Conservation (phyloP, 1,140 invertebrate genomes). For the Lerema accius region DNA sequence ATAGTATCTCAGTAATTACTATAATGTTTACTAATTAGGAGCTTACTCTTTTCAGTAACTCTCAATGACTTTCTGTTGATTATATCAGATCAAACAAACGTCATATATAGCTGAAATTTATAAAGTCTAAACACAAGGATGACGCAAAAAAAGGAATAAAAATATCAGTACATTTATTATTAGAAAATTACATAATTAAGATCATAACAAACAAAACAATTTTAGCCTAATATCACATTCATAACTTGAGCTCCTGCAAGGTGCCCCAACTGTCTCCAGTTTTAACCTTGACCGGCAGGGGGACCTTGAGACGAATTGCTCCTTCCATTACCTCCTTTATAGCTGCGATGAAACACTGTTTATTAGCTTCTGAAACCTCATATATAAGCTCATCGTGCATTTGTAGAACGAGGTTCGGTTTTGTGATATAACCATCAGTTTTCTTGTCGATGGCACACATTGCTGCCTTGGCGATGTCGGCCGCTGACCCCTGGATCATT, state of each 20-base stretch:
- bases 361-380: slow-evolving; percentile 88
- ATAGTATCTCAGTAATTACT: too few relatives aligned
- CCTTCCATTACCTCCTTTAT: slow-evolving; percentile 92
- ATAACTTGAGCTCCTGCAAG: slow-evolving; percentile 78
- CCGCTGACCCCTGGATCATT: slow-evolving; percentile 97
- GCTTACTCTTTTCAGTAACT: too few relatives aligned
- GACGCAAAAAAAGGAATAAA: not conserved
- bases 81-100: too few relatives aligned
- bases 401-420: slow-evolving; percentile 91
- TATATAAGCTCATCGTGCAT: slow-evolving; percentile 98
- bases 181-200: slow-evolving; percentile 18
- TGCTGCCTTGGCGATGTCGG: slow-evolving; percentile 96
- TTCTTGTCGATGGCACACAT: slow-evolving; percentile 92
- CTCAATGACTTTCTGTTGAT: too few relatives aligned
- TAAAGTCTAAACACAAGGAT: too few relatives aligned
- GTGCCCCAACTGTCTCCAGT: slow-evolving; percentile 91
- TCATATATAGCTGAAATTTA: too few relatives aligned
- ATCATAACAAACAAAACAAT: slow-evolving; percentile 40
- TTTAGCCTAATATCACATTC: slow-evolving; percentile 20
- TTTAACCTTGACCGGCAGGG: slow-evolving; percentile 94
- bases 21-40: too few relatives aligned
- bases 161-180: slow-evolving; percentile 23
- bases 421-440: slow-evolving; percentile 68
- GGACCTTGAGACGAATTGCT: slow-evolving; percentile 88
- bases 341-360: slow-evolving; percentile 85